These are phyloP conservation scores for Callyntrura sp. DNA, from an alignment of 2,888 invertebrate species.

Conservation along the genomic window DNA sequence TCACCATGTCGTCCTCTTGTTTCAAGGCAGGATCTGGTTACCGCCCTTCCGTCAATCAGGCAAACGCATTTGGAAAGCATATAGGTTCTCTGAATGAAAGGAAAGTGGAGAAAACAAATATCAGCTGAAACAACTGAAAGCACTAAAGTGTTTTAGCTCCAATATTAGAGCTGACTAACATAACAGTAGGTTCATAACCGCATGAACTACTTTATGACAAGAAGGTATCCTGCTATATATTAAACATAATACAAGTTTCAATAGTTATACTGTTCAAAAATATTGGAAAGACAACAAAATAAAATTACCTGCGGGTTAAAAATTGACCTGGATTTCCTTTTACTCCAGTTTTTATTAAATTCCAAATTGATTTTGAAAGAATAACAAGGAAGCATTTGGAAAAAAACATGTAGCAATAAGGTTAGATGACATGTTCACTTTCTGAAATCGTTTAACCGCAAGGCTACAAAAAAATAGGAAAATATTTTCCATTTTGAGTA, in stretches of 20 bases:
- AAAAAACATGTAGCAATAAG: background rate
- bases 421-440: conserved; percentile 13
- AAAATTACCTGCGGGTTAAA: background rate
- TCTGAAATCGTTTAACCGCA: background rate
- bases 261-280: no score
- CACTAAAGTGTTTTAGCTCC: no score
- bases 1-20: background rate
- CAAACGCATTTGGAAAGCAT: conserved; percentile 76
- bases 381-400: background rate
- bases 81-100: conserved; percentile 20
- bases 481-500: background rate
- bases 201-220: no score
- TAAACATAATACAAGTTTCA: no score
- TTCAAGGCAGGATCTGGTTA: conserved; percentile 73
- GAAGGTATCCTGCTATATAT: no score
- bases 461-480: background rate
- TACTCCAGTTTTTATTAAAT: conserved; percentile 9
- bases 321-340: background rate
- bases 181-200: no score
- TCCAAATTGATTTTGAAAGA: conserved; percentile 49
- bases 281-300: no score
- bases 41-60: conserved; percentile 79
- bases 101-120: conserved; percentile 19
- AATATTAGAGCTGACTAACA: no score
- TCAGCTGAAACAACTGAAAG: no score